A percentile compares a stretch with the other conserved stretches of the same genome.
Conservation (phyloP, 1,140 invertebrate genomes). For the Pararge aegeria region DNA sequence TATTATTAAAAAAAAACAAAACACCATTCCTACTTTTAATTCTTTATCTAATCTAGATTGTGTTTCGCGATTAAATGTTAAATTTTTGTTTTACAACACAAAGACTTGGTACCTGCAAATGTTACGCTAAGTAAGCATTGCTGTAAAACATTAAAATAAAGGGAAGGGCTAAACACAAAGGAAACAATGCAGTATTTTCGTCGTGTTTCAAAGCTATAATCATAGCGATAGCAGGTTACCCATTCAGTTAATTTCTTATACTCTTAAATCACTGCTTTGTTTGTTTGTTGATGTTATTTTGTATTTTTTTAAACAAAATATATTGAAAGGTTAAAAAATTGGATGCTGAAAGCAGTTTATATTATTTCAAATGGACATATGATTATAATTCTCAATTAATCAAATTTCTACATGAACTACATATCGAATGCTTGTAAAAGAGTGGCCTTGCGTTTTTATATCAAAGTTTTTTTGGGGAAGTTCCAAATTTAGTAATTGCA, state of each 20-base stretch:
- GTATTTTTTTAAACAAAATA: neutral
- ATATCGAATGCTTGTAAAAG: too few relatives aligned
- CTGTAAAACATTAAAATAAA: slow-evolving; percentile 4
- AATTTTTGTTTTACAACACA: neutral
- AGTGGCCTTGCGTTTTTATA: too few relatives aligned
- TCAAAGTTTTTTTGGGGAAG: too few relatives aligned
- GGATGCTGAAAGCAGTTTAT: too few relatives aligned
- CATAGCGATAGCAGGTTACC: neutral
- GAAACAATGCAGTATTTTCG: slow-evolving; percentile 5
- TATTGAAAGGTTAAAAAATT: neutral
- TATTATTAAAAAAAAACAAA: too few relatives aligned
- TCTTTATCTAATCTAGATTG: neutral
- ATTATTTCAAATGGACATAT: too few relatives aligned
- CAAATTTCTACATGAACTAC: too few relatives aligned
- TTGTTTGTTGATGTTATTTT: neutral
- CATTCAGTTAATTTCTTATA: slow-evolving; percentile 6
- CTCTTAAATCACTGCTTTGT: slow-evolving; percentile 5
- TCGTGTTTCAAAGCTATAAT: slow-evolving; percentile 2
- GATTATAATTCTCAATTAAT: too few relatives aligned
- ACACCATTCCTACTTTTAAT: too few relatives aligned
- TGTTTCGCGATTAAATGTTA: neutral
- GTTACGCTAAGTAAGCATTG: neutral
- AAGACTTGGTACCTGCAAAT: neutral
- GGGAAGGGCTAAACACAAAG: neutral
- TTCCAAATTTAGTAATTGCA: too few relatives aligned